Percentiles rank a stretch among this genome's conserved stretches.
These are phyloP conservation scores for Urocyon cinereoargenteus DNA, from an alignment of 2,797 vertebrate species.

Conservation along the genomic window DNA sequence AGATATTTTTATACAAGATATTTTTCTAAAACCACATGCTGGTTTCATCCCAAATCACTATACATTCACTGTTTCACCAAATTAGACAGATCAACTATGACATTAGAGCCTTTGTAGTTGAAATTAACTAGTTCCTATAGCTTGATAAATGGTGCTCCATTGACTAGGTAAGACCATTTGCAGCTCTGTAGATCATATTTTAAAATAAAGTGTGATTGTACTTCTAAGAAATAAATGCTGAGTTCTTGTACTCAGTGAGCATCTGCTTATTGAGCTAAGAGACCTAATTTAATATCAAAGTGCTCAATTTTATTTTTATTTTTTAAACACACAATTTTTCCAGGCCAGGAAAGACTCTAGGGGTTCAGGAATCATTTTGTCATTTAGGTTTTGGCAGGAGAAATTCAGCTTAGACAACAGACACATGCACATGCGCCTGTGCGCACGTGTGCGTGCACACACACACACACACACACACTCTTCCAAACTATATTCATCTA, in stretches of 20 bases:
- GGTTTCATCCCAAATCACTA: slow-evolving; percentile 48
- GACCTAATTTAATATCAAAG: slow-evolving; percentile 50
- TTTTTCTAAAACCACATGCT: slow-evolving; percentile 22
- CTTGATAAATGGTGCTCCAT: not conserved
- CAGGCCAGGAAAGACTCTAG: slow-evolving; percentile 45
- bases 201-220: slow-evolving; percentile 5
- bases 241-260: not conserved
- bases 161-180: not conserved
- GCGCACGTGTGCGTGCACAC: not conserved
- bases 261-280: slow-evolving; percentile 43
- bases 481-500: slow-evolving; percentile 56
- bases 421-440: not conserved
- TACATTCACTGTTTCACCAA: slow-evolving; percentile 17
- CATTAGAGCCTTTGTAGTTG: not conserved
- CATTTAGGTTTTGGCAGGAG: slow-evolving; percentile 72
- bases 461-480: not conserved
- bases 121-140: slow-evolving; percentile 14
- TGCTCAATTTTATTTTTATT: slow-evolving; percentile 70
- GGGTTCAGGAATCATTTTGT: slow-evolving; percentile 76
- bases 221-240: slow-evolving; percentile 20
- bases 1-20: not conserved
- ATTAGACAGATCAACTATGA: not conserved
- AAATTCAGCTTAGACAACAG: slow-evolving; percentile 79
- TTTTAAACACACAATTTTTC: slow-evolving; percentile 70
- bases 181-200: slow-evolving; percentile 10